A percentile compares a stretch with the other conserved stretches of the same genome.
Evolutionary conservation across 2,888 invertebrate species (phyloP).

Genomic region (Phyllotreta cruciferae): DNA sequence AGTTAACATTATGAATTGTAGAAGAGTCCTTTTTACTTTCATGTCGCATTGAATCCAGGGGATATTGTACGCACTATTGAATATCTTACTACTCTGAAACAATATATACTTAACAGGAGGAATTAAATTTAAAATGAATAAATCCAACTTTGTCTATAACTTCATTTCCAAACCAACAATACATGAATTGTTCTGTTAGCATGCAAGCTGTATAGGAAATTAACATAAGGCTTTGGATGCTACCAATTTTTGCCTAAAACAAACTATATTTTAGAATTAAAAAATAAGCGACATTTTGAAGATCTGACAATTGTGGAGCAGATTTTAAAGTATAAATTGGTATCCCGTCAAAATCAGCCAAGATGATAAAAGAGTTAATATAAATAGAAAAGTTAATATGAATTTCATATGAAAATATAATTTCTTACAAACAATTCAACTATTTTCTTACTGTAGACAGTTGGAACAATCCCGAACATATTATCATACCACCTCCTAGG

Average conservation of each 20-base stretch:
- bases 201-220: constrained; percentile 32
- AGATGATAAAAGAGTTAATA: too few species aligned
- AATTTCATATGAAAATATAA: not conserved
- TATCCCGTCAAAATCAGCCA: too few species aligned
- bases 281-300: too few species aligned
- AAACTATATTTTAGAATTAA: not conserved
- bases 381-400: not conserved
- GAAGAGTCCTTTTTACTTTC: constrained; percentile 26
- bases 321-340: too few species aligned
- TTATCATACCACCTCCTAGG: constrained; percentile 30
- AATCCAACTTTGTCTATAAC: constrained; percentile 35
- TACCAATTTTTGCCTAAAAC: constrained; percentile 28
- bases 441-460: constrained; percentile 26
- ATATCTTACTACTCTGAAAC: constrained; percentile 29
- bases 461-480: constrained; percentile 33
- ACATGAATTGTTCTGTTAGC: constrained; percentile 39
- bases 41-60: constrained; percentile 31
- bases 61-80: constrained; percentile 26
- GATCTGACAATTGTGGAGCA: too few species aligned
- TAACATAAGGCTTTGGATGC: constrained; percentile 27
- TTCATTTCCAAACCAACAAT: constrained; percentile 40
- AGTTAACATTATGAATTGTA: constrained; percentile 31
- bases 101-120: not conserved
- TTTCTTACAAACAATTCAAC: too few species aligned
- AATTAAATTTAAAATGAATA: not conserved